Conservation (phyloP, 2,797 vertebrate species). For the Caiman crocodilus region DNA sequence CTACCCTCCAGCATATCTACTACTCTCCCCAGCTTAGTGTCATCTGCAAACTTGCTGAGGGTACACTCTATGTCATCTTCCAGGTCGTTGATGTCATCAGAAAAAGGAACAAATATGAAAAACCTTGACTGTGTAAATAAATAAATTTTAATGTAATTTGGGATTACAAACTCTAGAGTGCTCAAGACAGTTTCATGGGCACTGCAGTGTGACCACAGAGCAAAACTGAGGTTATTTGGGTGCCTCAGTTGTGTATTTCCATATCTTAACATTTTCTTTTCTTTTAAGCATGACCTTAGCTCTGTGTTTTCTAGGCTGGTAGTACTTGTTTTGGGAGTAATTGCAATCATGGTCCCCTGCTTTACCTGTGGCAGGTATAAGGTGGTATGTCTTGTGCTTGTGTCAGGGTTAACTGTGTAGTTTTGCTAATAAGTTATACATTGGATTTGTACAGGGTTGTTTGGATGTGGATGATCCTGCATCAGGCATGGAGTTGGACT, state of each 20-base stretch:
- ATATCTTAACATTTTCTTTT: not conserved
- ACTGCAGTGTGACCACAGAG: not conserved
- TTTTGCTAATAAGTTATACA: too few species aligned
- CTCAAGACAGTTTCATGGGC: constrained; percentile 5
- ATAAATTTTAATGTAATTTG: not conserved
- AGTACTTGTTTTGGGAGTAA: not conserved
- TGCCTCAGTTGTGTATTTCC: not conserved
- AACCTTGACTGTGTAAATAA: not conserved
- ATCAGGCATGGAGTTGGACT: too few species aligned
- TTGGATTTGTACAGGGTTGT: too few species aligned
- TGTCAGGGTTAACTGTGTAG: too few species aligned
- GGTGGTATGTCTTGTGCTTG: too few species aligned
- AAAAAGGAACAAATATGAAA: not conserved
- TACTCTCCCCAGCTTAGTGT: too few species aligned
- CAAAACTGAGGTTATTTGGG: constrained; percentile 21
- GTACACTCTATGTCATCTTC: too few species aligned
- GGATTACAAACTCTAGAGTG: constrained; percentile 15
- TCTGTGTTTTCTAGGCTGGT: not conserved
- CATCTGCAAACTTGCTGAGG: too few species aligned
- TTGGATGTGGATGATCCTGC: too few species aligned
- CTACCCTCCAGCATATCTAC: too few species aligned
- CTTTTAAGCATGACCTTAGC: not conserved
- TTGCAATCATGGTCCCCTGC: not conserved
- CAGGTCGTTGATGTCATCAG: not conserved
- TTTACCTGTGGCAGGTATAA: too few species aligned